Evolutionary conservation across 1,140 invertebrate genomes (phyloP), one percentile per base, ranked within the genome.

Genomic region (Ceratosolen solmsi): DNA sequence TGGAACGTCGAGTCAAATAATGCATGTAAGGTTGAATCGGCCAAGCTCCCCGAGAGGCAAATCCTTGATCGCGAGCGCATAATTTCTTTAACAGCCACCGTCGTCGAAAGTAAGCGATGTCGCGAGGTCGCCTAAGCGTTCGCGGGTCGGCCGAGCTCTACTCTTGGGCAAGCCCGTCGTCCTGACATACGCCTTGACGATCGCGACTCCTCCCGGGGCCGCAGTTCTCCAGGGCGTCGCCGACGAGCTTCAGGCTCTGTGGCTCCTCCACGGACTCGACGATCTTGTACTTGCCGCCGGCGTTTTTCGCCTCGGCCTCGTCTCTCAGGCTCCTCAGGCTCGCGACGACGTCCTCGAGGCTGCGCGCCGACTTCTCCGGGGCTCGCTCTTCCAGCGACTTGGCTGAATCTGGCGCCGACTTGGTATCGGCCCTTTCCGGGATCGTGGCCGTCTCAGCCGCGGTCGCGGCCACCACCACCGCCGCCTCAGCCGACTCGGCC

Each of bases 141-240:
- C 9, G 11, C 13, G n/a, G 70, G 4, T n/a, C 9, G 2, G 70
- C 8, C 15, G 36, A 17, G 33, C 22, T 0, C 20, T 65, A 76
- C 0, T 76, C 58, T 11, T 41, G 56, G 74, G 27, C 25, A 13
- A 27, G 1, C 2, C 33, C 2, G 20, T 80, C 78, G 13, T 20
- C 63, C 65, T 82, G 63, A 56, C 91, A 91, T 15, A 90, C 81
- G 1, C 90, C 90, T 9, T 79, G 33, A 3, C 80, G 68, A 78
- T 92, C 87, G 8, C 91, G 87, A 60, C 77, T 84, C 75, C 90
- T 85, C 17, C 87, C 89, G 13, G 91, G 91, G 36, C 91, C 91
- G 54, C 91, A 92, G 17, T 91, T 89, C 72, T 91, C 89, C 9
- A 90, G 84, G 0, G 80, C 88, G 20, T 84, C 89, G 1, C 91